Evolutionary conservation across 2,113 vertebrate genomes (phyloP), one percentile per base, ranked within the genome.

Genomic region (Sebastes fasciatus): DNA sequence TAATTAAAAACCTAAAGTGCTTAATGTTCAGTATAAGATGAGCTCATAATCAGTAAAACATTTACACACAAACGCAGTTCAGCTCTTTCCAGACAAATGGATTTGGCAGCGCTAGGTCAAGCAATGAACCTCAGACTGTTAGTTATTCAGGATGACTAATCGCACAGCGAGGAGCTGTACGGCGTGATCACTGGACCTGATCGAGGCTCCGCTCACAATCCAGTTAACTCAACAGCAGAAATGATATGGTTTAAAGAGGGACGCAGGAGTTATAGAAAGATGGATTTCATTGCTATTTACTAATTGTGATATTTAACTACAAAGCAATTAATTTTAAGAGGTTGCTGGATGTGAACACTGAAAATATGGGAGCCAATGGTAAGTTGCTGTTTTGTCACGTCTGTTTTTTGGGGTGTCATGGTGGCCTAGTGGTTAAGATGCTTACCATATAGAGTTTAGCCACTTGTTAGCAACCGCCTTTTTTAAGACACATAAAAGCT

Each of bases 61-160:
- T 64, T 54, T 5, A 55, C 46, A 52, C 48, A 72, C 42, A n/a
- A 5, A 12, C 34, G 34, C 62, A 52, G 63, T 23, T 42, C 0
- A 46, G 12, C 46, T 65, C 60, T 1, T 62, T 49, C 81, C 57
- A 69, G 46, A 77, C 48, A 12, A 81, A 82, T 46, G 55, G 74
- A 77, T 79, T 34, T 69, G 79, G 51, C 77, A 63, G 26, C n/a
- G 23, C 65, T n/a, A 67, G 82, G 80, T 86, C 80, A 84, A 78
- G 62, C 70, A 61, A 77, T 84, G 77, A 70, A 55, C 17, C 54
- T 77, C 69, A 60, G 76, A 78, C 63, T 21, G 61, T 58, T 45
- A 6, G 42, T 54, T 21, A 55, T 45, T 66, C 66, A 57, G 63
- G 78, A 23, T 19, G 46, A 21, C 52, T 70, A 70, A 80, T 86